Conservation (phyloP, 2,888 invertebrate species). For the Sycophila texana region DNA sequence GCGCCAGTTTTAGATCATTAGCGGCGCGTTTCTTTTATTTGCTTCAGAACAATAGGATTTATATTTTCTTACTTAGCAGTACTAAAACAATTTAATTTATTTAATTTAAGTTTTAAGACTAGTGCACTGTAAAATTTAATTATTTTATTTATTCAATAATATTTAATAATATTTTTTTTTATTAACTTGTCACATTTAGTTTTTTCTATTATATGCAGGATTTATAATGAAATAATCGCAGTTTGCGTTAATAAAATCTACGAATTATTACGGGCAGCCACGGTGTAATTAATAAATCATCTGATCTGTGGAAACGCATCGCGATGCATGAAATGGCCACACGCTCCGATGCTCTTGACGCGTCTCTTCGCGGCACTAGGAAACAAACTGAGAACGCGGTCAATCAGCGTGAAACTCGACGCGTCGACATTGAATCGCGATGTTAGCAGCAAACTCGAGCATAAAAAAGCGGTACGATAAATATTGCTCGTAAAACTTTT, state of each 20-base stretch:
- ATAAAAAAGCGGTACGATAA: background rate
- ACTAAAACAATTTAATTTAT: background rate
- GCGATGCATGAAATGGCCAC: conserved; percentile 53
- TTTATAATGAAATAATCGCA: conserved; percentile 8
- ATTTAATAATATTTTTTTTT: too few relatives aligned
- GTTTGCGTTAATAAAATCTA: conserved; percentile 5
- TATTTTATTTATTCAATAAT: too few relatives aligned
- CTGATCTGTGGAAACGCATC: conserved; percentile 51
- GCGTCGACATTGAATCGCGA: background rate
- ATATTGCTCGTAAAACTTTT: too few relatives aligned
- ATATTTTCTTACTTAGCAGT: too few relatives aligned
- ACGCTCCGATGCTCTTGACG: conserved; percentile 45
- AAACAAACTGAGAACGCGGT: conserved; percentile 35
- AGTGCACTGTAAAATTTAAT: too few relatives aligned
- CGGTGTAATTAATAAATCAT: conserved; percentile 46
- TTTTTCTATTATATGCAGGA: too few relatives aligned
- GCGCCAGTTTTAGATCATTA: too few relatives aligned
- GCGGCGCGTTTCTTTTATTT: too few relatives aligned
- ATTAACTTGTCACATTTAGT: too few relatives aligned
- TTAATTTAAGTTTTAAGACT: too few relatives aligned
- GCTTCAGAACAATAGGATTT: too few relatives aligned
- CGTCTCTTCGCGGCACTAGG: conserved; percentile 23
- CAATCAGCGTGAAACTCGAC: conserved; percentile 25
- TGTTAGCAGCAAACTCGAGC: background rate
- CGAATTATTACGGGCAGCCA: conserved; percentile 8